These are phyloP conservation scores for Trachythela sp. DNA, from an alignment of 64 coral and sea anemone species.

Conservation along the genomic window DNA sequence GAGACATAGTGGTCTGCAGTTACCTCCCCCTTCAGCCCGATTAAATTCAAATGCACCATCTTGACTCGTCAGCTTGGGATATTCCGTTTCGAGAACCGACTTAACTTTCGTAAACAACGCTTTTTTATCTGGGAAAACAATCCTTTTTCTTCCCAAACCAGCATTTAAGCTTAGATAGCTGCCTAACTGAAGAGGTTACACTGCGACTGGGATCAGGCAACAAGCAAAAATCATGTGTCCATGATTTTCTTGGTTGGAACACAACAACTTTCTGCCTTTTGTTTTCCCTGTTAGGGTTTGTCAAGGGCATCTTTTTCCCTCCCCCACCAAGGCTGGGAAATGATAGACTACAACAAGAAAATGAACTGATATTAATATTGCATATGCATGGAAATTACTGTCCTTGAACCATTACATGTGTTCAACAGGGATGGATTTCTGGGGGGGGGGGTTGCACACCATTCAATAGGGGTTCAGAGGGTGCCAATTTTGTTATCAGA, in stretches of 20 bases:
- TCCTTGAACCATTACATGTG: no score
- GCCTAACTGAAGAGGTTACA: background rate
- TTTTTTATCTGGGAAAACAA: conserved; percentile 42
- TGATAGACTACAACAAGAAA: background rate
- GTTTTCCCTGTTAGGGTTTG: no score
- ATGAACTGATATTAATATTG: no score
- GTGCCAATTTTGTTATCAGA: no score
- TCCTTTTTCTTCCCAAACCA: conserved; percentile 48
- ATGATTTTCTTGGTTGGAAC: background rate
- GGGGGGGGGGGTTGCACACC: no score
- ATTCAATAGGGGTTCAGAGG: no score
- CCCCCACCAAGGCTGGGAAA: no score
- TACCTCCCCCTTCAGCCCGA: conserved; percentile 22
- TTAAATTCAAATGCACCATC: conserved; percentile 47
- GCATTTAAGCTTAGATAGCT: conserved; percentile 8
- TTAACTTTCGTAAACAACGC: background rate
- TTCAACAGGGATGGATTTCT: no score
- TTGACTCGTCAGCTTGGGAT: conserved; percentile 20
- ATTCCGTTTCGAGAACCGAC: background rate
- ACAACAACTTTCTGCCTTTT: background rate
- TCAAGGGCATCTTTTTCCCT: background rate
- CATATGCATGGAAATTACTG: no score
- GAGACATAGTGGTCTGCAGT: background rate
- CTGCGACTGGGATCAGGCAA: background rate
- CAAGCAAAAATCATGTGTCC: background rate